Percentiles rank a stretch among this genome's conserved stretches.
Evolutionary conservation across 2,888 invertebrate genomes (phyloP).

Genomic region (Achlya flavicornis): DNA sequence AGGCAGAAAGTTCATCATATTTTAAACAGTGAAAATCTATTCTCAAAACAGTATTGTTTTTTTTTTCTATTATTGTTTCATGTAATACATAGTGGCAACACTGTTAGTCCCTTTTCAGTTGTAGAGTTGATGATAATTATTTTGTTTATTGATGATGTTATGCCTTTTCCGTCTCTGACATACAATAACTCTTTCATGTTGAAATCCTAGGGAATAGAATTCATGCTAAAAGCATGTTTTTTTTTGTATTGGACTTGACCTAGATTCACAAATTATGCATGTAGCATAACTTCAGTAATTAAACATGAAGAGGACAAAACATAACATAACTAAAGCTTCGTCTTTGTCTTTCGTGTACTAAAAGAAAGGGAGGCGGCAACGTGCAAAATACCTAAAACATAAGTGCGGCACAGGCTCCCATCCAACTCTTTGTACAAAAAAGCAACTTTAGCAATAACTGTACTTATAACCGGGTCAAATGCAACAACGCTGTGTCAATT

Average conservation of each 20-base stretch:
- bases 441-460: constrained; percentile 9
- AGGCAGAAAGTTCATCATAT: too few species aligned
- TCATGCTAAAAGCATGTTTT: neutral
- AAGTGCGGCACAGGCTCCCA: neutral
- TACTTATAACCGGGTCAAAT: constrained; percentile 31
- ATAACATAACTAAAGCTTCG: neutral
- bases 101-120: too few species aligned
- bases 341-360: neutral
- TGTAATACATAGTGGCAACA: too few species aligned
- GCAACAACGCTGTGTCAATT: constrained; percentile 19
- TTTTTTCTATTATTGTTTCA: too few species aligned
- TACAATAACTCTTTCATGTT: neutral
- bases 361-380: constrained; percentile 5
- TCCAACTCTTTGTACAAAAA: neutral
- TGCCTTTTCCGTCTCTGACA: neutral
- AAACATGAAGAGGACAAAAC: constrained; percentile 12
- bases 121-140: too few species aligned
- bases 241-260: constrained; percentile 17
- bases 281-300: constrained; percentile 23
- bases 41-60: too few species aligned
- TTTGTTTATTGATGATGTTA: too few species aligned
- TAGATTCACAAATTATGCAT: constrained; percentile 19
- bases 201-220: neutral
- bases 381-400: neutral
- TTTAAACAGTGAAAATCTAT: too few species aligned